Conservation (phyloP, 2,888 invertebrate species). For the Bugula neritina region DNA sequence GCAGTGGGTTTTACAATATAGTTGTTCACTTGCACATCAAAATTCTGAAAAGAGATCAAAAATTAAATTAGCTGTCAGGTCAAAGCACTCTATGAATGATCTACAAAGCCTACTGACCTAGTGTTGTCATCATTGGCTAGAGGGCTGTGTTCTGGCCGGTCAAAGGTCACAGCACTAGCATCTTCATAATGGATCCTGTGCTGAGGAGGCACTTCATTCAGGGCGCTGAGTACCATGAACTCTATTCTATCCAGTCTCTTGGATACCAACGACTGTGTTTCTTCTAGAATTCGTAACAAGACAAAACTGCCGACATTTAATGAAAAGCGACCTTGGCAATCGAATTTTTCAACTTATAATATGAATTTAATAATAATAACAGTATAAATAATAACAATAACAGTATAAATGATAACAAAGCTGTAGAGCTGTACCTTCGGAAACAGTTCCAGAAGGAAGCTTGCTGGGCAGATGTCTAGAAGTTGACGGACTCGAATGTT, state of each 20-base stretch:
- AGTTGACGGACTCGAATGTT: not conserved
- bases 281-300: not conserved
- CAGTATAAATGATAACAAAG: too few relatives aligned
- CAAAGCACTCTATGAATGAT: too few relatives aligned
- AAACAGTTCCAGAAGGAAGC: not conserved
- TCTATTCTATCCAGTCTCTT: conserved; percentile 25
- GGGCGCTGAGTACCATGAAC: conserved; percentile 25
- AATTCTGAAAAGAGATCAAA: too few relatives aligned
- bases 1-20: too few relatives aligned
- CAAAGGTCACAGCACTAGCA: not conserved
- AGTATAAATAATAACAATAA: too few relatives aligned
- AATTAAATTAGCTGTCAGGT: too few relatives aligned
- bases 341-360: not conserved
- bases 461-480: not conserved
- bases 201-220: conserved; percentile 25
- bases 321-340: not conserved
- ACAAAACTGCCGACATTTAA: not conserved
- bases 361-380: too few relatives aligned
- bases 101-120: too few relatives aligned
- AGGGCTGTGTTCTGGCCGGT: too few relatives aligned
- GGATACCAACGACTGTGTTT: conserved; percentile 10
- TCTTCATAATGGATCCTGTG: not conserved
- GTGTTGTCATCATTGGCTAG: too few relatives aligned
- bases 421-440: too few relatives aligned
- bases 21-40: too few relatives aligned